These are phyloP conservation scores for Ridgeia piscesae DNA, from an alignment of 1,140 invertebrate genomes.

Conservation along the genomic window DNA sequence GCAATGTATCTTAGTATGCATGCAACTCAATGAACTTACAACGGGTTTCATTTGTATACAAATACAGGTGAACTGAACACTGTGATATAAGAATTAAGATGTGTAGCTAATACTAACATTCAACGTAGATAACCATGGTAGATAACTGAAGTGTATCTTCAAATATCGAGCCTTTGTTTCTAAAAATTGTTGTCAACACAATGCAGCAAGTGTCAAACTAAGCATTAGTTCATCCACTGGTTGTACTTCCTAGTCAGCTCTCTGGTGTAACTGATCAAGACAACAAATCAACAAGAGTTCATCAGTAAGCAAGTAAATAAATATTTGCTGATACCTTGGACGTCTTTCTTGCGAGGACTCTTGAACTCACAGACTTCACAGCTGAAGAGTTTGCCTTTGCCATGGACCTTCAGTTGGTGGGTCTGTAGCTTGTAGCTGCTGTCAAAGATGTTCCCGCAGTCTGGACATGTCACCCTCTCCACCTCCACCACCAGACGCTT, in stretches of 20 bases:
- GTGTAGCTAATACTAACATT: no score
- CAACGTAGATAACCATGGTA: no score
- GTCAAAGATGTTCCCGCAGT: constrained; percentile 25
- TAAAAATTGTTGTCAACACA: no score
- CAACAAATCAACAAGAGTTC: not conserved
- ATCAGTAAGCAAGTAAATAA: not conserved
- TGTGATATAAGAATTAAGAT: no score
- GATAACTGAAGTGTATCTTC: no score
- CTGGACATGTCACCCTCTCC: constrained; percentile 13
- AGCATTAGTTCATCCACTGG: not conserved
- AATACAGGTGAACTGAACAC: no score
- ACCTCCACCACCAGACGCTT: not conserved
- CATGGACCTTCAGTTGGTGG: constrained; percentile 27
- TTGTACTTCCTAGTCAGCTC: not conserved
- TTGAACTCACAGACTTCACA: constrained; percentile 28
- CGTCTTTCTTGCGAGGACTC: constrained; percentile 32
- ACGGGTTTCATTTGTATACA: no score
- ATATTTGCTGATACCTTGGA: constrained; percentile 24
- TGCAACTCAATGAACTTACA: no score
- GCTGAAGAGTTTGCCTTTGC: constrained; percentile 30
- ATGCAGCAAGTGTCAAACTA: no score
- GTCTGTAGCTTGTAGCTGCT: constrained; percentile 28
- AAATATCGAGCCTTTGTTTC: no score
- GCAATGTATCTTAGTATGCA: no score
- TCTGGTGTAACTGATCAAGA: not conserved